Base-by-base conservation (phyloP, 2,888 invertebrate genomes). In the Noctua janthe region DNA sequence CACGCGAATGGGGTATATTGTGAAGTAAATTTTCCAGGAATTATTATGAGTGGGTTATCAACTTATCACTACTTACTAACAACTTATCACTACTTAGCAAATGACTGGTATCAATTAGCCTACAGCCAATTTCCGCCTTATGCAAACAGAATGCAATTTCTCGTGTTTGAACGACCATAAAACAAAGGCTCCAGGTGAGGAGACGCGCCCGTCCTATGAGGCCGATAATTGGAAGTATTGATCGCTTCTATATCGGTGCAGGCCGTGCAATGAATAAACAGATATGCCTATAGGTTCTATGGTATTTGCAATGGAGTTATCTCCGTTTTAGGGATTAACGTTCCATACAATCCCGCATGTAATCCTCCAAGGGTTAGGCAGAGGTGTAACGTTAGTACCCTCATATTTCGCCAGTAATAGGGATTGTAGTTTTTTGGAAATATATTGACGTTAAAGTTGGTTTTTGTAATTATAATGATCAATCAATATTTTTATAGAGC, bases 211-310 rank as follows among this genome's bases (percentile, higher is more conserved):
- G 17, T 35, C 20, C 85, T 69, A 70, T 81, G 80, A 70, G 13
- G 23, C 43, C 39, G 62, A 62, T 81, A 47, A 81, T 81, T 81
- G 51, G 69, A 79, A 70, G 69, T 81, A 81, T 81, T 70, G 81
- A 81, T 81, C 81, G 81, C 1, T 15, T 17, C 51, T 84, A 62
- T 84, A 62, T 29, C 23, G 39, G 29, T 81, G 69, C 78, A 78
- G 47, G 1, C 1, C 35, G 69, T 69, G 81, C 84, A 81, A 47
- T 23, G 62, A 39, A 39, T 47, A 17, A 62, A 62, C 13, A 15
- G 15, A 6, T 2, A 35, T 78, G 49, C 6, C 0, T 76, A 20
- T 56, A 43, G 2, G 15, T 43, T n/a, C 39, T 67, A 67, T 74
- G 23, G 15, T 64, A 20, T 20, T 8, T 17, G 15, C 20, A 39